These are phyloP conservation scores for Gallinago media DNA, from an alignment of 2,113 vertebrate species.

Conservation along the genomic window DNA sequence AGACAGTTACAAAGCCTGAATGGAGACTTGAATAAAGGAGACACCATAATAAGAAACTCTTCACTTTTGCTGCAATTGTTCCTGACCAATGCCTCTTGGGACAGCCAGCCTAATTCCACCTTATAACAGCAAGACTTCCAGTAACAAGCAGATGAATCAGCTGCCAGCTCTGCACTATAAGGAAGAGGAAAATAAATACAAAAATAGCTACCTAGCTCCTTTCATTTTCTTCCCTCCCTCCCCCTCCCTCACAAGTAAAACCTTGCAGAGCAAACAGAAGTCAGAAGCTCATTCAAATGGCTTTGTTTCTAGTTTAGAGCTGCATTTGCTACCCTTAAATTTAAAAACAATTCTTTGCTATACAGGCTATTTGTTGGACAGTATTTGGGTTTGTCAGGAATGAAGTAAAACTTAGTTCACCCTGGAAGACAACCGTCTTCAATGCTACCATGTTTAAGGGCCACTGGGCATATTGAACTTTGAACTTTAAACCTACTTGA, in stretches of 20 bases:
- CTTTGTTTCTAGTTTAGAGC: neutral
- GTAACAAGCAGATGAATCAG: neutral
- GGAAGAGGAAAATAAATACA: neutral
- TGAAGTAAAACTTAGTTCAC: neutral
- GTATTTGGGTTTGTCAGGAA: neutral
- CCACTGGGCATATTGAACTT: neutral
- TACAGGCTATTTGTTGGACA: neutral
- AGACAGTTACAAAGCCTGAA: neutral
- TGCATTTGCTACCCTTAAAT: neutral
- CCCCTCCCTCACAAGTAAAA: neutral
- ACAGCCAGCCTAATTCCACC: neutral
- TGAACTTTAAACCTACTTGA: slow-evolving; percentile 48
- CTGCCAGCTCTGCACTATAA: neutral
- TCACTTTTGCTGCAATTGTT: neutral
- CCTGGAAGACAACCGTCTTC: neutral
- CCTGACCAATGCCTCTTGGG: neutral
- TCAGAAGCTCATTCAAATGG: neutral
- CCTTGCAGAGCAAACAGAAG: neutral
- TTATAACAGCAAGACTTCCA: neutral
- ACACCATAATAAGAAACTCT: neutral
- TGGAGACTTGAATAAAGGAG: neutral
- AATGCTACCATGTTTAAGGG: neutral
- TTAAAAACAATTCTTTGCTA: neutral
- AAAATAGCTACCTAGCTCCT: neutral
- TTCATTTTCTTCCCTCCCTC: neutral